Evolutionary conservation across 2,113 vertebrate genomes (phyloP).

Genomic region (Silurus asotus): DNA sequence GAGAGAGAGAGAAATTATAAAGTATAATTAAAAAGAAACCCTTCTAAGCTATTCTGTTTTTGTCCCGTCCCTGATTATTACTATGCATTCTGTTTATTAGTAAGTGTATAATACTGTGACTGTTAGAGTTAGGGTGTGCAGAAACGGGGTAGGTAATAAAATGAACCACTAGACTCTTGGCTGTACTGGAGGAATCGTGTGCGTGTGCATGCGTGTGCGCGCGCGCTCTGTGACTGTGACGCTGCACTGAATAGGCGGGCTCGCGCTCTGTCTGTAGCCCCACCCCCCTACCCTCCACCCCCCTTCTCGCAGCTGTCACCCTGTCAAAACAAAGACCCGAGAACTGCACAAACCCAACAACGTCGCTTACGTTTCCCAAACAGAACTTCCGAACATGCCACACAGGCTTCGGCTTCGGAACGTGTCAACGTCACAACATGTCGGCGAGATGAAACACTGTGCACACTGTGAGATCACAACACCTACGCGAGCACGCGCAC

Average conservation of each 20-base stretch:
- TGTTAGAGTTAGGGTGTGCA: too few relatives aligned
- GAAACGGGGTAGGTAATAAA: too few relatives aligned
- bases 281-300: constrained; percentile 69
- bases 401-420: too few relatives aligned
- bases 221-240: neutral
- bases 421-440: too few relatives aligned
- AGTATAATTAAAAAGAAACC: too few relatives aligned
- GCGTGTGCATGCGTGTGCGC: too few relatives aligned
- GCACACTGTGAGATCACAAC: constrained; percentile 20
- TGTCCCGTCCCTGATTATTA: too few relatives aligned
- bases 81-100: too few relatives aligned
- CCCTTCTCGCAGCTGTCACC: constrained; percentile 79
- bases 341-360: constrained; percentile 40
- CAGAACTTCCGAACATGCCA: neutral
- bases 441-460: neutral
- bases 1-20: too few relatives aligned
- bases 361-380: constrained; percentile 15
- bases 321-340: constrained; percentile 85
- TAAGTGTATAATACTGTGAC: too few relatives aligned
- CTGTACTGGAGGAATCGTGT: neutral
- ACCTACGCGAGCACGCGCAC: constrained; percentile 56
- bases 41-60: too few relatives aligned
- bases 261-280: constrained; percentile 65
- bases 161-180: neutral
- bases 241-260: constrained; percentile 3